Evolutionary conservation across 2,113 vertebrate species (phyloP).

Genomic region (Ifrita kowaldi): DNA sequence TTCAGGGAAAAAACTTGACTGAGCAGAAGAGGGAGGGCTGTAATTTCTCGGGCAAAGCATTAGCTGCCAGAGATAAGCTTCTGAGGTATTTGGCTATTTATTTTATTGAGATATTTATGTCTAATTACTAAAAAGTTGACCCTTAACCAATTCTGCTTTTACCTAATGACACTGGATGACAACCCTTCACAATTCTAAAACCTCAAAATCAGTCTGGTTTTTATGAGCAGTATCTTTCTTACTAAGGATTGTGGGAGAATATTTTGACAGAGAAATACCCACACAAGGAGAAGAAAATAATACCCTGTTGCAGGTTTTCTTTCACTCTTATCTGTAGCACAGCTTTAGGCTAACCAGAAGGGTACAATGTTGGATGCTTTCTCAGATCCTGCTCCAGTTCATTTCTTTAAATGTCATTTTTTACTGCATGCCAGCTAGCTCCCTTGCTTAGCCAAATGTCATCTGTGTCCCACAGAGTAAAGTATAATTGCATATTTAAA

Average conservation of each 20-base stretch:
- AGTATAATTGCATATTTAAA: conserved; percentile 45
- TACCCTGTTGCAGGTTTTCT: conserved; percentile 27
- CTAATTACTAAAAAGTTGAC: neutral
- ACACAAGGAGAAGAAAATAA: neutral
- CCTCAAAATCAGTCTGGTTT: neutral
- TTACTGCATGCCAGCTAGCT: neutral
- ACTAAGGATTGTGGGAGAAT: neutral
- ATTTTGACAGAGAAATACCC: conserved; percentile 22
- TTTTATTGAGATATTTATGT: conserved; percentile 11
- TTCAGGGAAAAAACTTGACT: conserved; percentile 50
- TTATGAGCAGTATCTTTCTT: neutral
- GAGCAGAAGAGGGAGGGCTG: conserved; percentile 13
- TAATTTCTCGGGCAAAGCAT: conserved; percentile 33
- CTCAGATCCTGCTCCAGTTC: neutral
- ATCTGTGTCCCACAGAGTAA: neutral
- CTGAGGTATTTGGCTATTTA: neutral
- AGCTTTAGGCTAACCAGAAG: neutral
- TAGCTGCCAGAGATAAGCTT: conserved; percentile 26
- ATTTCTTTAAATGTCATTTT: neutral
- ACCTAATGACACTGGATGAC: neutral
- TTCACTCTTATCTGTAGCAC: neutral
- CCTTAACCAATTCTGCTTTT: neutral
- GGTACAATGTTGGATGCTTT: neutral
- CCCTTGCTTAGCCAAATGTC: conserved; percentile 45
- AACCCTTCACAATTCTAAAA: neutral